Conservation (phyloP, 37 sponge, comb jelly and placozoan genomes). For the Oscarella lobularis region DNA sequence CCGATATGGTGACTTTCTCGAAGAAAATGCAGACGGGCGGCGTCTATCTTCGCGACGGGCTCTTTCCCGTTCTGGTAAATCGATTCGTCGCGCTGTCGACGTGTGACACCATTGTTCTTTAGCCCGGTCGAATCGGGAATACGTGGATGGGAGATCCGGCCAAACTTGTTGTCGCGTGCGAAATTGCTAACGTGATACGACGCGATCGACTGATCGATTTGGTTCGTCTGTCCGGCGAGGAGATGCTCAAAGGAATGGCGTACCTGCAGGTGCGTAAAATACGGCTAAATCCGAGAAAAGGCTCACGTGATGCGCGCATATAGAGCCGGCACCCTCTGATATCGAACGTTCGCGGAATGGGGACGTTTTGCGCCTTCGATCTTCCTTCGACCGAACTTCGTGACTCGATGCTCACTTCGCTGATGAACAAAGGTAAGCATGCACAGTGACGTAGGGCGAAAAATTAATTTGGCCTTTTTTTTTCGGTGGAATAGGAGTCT, state of each 20-base stretch:
- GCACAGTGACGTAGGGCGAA: too few species aligned
- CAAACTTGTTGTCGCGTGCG: conserved; percentile 33
- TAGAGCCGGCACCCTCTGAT: too few species aligned
- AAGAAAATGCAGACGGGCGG: conserved; percentile 68
- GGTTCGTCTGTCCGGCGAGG: conserved; percentile 24
- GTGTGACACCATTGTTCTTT: too few species aligned
- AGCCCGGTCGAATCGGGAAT: conserved; percentile 56
- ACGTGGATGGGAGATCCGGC: conserved; percentile 74
- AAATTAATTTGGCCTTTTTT: too few species aligned
- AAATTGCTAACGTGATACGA: conserved; percentile 29
- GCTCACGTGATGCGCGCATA: too few species aligned
- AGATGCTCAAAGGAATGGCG: conserved; percentile 35
- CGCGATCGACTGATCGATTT: conserved; percentile 19
- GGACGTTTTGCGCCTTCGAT: conserved; percentile 68
- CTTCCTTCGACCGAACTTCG: conserved; percentile 6
- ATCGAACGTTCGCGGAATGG: conserved; percentile 51
- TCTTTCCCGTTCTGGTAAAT: too few species aligned
- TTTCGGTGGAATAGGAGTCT: too few species aligned
- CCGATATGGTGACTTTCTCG: conserved; percentile 63
- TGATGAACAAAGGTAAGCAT: conserved; percentile 51
- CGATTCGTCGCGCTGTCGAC: too few species aligned
- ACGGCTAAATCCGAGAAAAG: too few species aligned
- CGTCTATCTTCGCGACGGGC: conserved; percentile 7
- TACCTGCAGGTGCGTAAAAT: conserved; percentile 49
- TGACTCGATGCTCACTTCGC: conserved; percentile 14